Base-by-base conservation (phyloP, 2,888 invertebrate genomes). In the Melieria picta region DNA sequence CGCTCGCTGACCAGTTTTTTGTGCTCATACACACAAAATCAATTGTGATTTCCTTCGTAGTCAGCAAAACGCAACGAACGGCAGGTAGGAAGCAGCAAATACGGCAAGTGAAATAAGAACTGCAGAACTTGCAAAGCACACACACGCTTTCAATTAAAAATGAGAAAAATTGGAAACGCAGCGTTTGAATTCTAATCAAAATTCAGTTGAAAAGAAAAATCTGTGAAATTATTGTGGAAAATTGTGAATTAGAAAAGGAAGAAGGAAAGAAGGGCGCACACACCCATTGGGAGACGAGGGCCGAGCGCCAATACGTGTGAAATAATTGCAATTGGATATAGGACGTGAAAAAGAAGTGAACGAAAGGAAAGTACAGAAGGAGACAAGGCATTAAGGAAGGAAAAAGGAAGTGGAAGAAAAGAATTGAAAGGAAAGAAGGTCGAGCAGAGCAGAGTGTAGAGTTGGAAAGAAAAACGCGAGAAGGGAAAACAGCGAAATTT, bases 21-120 rank as follows among this genome's bases (percentile, higher is more conserved):
- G 30, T 45, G 50, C 64, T 43, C 45, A 43, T 16, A 52, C 43
- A 60, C 43, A 42, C 46, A 45, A 60, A 67, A 43, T 50, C 60
- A 61, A 60, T 67, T 61, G 42, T 45, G 43, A 52, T 60, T 67
- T 52, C 60, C 60, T 67, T 48, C 60, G 45, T 7, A 67, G 9
- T 52, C 56, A 56, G 16, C 43, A 55, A 45, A 55, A 42, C 56
- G 61, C 43, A 60, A 16, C 50, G 9, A 48, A 11, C 50, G 16
- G 11, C 43, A 61, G 60, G 47, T 60, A 67, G 50, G 16, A 61
- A 30, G 30, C 30, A 30, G 30, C 30, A 10, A 48, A 48, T 50
- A 50, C 74, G 65, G 71, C 71, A 74, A 74, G 72, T 72, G 74
- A 69, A 69, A 69, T 60, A 74, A 74, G 58, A 68, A 43, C 42